These are phyloP conservation scores for Aphidius colemani DNA, from an alignment of 2,888 invertebrate genomes.

Conservation along the genomic window DNA sequence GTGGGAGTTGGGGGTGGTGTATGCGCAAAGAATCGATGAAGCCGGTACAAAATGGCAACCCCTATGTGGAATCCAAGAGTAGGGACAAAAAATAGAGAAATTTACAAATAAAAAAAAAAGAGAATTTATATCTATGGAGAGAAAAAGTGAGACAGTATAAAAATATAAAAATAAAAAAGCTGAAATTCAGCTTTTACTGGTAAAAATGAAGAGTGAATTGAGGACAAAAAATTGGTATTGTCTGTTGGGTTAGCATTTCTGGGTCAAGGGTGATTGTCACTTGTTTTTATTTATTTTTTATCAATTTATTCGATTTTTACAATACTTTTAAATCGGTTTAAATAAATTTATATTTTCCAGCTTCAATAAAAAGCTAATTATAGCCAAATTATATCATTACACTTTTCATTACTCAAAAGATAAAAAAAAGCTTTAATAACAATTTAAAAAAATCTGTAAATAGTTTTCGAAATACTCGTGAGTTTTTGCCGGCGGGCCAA, in stretches of 20 bases:
- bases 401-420: too few species aligned
- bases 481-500: not conserved
- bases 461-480: conserved; percentile 20
- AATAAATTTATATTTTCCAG: too few species aligned
- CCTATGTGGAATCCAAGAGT: not conserved
- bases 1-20: conserved; percentile 41
- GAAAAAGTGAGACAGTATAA: conserved; percentile 16
- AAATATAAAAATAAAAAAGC: too few species aligned
- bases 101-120: too few species aligned
- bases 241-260: conserved; percentile 42
- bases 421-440: not conserved
- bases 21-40: conserved; percentile 54
- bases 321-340: not conserved
- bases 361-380: too few species aligned
- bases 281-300: conserved; percentile 13
- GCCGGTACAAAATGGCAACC: conserved; percentile 53
- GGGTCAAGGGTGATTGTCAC: conserved; percentile 49
- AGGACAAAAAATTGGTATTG: conserved; percentile 41
- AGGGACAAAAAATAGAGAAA: too few species aligned
- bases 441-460: conserved; percentile 23
- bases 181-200: conserved; percentile 29
- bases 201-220: conserved; percentile 24
- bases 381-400: too few species aligned
- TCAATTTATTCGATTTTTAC: conserved; percentile 8
- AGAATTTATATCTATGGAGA: not conserved